Percentiles rank a stretch among this genome's conserved stretches.
These are phyloP conservation scores for Cyaniris semiargus DNA, from an alignment of 2,888 invertebrate species.

Conservation along the genomic window DNA sequence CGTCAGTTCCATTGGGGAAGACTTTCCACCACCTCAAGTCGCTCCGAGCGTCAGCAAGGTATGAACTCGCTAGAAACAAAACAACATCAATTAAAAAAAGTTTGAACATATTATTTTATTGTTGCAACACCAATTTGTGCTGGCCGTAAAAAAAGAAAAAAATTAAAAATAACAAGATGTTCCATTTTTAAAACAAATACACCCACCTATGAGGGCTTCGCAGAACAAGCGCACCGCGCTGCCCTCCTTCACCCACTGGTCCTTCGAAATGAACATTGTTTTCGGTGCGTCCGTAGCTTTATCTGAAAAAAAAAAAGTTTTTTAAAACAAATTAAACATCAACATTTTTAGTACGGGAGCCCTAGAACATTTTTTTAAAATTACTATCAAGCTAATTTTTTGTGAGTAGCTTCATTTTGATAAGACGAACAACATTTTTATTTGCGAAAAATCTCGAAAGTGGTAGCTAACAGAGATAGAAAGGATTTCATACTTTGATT, in stretches of 20 bases:
- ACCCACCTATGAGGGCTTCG: conserved; percentile 88
- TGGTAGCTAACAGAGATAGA: too few species aligned
- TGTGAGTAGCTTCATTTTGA: too few species aligned
- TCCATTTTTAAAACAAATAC: background rate
- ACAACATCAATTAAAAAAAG: background rate
- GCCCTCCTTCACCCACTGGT: conserved; percentile 83
- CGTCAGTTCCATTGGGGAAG: conserved; percentile 78
- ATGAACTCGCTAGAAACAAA: conserved; percentile 76
- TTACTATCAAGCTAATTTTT: too few species aligned
- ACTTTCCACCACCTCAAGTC: conserved; percentile 86
- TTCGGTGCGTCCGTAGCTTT: conserved; percentile 82
- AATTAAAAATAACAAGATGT: background rate
- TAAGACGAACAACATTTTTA: too few species aligned
- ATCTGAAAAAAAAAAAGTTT: conserved; percentile 68
- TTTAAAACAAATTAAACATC: background rate
- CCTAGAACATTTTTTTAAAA: too few species aligned
- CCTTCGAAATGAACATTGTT: conserved; percentile 84
- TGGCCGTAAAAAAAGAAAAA: background rate
- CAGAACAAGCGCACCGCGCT: conserved; percentile 85
- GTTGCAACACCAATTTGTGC: too few species aligned
- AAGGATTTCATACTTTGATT: too few species aligned
- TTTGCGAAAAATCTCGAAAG: too few species aligned
- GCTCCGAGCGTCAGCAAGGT: conserved; percentile 86
- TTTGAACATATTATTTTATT: too few species aligned
- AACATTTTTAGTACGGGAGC: too few species aligned